Evolutionary conservation across 1,140 invertebrate genomes (phyloP), one percentile per base, ranked within the genome.

Genomic region (Nylanderia fulva): DNA sequence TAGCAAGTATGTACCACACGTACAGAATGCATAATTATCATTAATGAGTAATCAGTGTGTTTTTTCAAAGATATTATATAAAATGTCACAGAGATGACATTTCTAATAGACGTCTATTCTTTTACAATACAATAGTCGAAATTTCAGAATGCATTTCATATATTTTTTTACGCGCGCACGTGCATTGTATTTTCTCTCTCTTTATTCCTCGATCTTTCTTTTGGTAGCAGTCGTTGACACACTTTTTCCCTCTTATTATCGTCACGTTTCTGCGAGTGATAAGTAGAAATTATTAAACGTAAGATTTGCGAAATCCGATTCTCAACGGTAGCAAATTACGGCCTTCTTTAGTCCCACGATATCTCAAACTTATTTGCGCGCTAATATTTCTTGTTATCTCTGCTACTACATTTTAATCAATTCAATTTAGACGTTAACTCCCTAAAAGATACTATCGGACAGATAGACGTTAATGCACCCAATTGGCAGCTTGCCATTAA

Each of bases 401-500:
- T n/a, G 33, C 24, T 71, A 71, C n/a, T 36, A 58, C 42, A 45
- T 82, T 82, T n/a, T 58, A 71, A 82, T 82, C 77, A 58, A 29
- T 45, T 36, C 42, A 52, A 72, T 42, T 71, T 45, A n/a, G 36
- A 56, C 52, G 18, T 45, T 58, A 58, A 58, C n/a, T 24, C 27
- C 42, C 36, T n/a, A 52, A 72, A 82, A 82, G 66, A 82, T 82
- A 82, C 52, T 60, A 82, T 82, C 66, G n/a, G 36, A 58, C 52
- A 27, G 48, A 80, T 69, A 69, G 77, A 71, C 48, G 39, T 82
- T 82, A 82, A 82, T 72, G 48, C 54, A 60, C 39, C 77, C 66
- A 72, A 82, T 82, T 82, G 77, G 77, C 77, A 72, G 24, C 11
- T n/a, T 58, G 77, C 77, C 77, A 72, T 71, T 71, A 71, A 82